These are phyloP conservation scores for Omphaloscelis lunosa DNA, from an alignment of 2,888 invertebrate species.

Conservation along the genomic window DNA sequence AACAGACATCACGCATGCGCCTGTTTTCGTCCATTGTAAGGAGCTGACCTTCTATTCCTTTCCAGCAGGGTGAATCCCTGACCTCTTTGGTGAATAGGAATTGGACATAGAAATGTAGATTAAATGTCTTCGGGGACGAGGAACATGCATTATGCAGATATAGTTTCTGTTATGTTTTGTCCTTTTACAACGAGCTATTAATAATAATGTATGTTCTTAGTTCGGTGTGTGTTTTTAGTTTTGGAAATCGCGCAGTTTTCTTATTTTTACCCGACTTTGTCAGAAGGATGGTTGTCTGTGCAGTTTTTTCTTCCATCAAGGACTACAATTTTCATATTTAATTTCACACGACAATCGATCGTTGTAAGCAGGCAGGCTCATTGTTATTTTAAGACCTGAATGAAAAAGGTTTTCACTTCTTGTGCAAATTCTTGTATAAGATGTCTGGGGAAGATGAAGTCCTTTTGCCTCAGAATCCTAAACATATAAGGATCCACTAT, in stretches of 20 bases:
- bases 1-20: too few relatives aligned
- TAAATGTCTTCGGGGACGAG: slow-evolving; percentile 14
- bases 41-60: not conserved
- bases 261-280: not conserved
- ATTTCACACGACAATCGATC: not conserved
- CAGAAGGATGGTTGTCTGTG: not conserved
- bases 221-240: not conserved
- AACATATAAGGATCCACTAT: too few relatives aligned
- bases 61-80: not conserved
- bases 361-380: too few relatives aligned
- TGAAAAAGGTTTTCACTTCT: too few relatives aligned
- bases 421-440: too few relatives aligned
- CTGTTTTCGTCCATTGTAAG: not conserved
- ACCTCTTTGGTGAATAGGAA: slow-evolving; percentile 16
- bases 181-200: too few relatives aligned
- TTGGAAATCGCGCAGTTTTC: not conserved
- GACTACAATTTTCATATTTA: not conserved
- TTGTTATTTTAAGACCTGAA: too few relatives aligned
- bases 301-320: not conserved
- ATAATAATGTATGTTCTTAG: not conserved
- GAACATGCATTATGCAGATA: slow-evolving; percentile 25
- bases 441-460: too few relatives aligned
- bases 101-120: slow-evolving; percentile 26
- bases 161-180: not conserved
- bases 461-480: too few relatives aligned